Conservation (phyloP, 2,888 invertebrate genomes). For the Pseudococcus jackbeardsleyi region DNA sequence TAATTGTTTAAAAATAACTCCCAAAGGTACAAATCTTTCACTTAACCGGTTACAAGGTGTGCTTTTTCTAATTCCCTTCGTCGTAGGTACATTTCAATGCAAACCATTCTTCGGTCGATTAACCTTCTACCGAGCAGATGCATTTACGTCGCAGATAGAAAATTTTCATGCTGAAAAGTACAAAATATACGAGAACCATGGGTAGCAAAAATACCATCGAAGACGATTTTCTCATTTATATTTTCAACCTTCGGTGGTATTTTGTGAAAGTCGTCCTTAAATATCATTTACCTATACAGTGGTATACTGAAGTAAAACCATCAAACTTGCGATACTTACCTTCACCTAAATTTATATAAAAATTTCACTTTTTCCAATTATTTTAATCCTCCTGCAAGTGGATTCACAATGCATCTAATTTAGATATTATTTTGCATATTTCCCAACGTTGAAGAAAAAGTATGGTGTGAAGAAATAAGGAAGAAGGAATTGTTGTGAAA, state of each 20-base stretch:
- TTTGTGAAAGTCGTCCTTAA: slow-evolving; percentile 39
- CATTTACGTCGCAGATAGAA: too few species aligned
- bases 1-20: slow-evolving; percentile 52
- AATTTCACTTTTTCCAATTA: slow-evolving; percentile 11
- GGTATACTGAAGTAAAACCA: not conserved
- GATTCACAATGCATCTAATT: not conserved
- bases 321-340: not conserved
- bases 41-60: slow-evolving; percentile 46
- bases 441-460: too few species aligned
- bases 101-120: not conserved
- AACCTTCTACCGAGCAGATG: not conserved
- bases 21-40: slow-evolving; percentile 30
- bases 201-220: not conserved
- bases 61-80: not conserved
- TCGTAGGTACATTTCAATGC: not conserved
- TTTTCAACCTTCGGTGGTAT: slow-evolving; percentile 9
- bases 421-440: too few species aligned
- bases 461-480: too few species aligned
- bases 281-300: not conserved
- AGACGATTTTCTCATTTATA: not conserved
- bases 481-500: too few species aligned
- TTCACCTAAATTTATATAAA: not conserved
- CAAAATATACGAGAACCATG: too few species aligned
- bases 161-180: too few species aligned
- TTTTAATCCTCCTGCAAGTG: not conserved